A percentile compares a stretch with the other conserved stretches of the same genome.
These are phyloP conservation scores for Gryon sp. DNA, from an alignment of 1,140 invertebrate species.

Conservation along the genomic window DNA sequence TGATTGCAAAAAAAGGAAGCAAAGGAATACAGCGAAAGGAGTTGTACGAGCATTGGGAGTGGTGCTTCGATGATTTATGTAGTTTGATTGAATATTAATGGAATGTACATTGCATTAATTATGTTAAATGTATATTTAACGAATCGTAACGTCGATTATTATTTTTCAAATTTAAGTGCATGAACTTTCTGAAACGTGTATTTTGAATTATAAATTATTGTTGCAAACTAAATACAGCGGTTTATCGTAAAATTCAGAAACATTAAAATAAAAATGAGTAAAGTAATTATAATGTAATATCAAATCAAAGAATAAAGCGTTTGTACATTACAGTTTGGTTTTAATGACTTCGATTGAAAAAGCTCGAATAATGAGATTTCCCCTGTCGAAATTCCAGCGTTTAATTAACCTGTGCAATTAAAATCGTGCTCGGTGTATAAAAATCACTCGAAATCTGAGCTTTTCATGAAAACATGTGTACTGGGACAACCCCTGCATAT, in stretches of 20 bases:
- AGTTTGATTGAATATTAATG: constrained; percentile 26
- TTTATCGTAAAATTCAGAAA: too few species aligned
- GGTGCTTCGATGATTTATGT: constrained; percentile 19
- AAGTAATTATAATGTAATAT: too few species aligned
- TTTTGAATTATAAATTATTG: too few species aligned
- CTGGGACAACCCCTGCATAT: constrained; percentile 10
- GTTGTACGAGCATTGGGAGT: constrained; percentile 1
- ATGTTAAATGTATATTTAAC: constrained; percentile 8
- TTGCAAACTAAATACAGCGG: too few species aligned
- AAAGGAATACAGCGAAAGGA: background rate
- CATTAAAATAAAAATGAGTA: too few species aligned
- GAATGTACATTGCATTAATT: constrained; percentile 19
- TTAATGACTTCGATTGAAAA: background rate
- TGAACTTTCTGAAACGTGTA: too few species aligned
- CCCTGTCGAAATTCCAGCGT: background rate
- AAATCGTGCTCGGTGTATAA: constrained; percentile 12
- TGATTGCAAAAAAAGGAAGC: too few species aligned
- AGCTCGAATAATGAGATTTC: background rate
- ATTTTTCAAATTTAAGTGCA: background rate
- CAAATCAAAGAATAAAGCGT: too few species aligned
- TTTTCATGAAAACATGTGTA: constrained; percentile 13
- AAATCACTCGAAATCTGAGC: constrained; percentile 27
- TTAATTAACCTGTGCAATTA: constrained; percentile 45
- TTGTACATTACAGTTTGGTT: background rate
- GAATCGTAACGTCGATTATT: background rate